Evolutionary conservation across 2,888 invertebrate species (phyloP).

Genomic region (Boloria selene): DNA sequence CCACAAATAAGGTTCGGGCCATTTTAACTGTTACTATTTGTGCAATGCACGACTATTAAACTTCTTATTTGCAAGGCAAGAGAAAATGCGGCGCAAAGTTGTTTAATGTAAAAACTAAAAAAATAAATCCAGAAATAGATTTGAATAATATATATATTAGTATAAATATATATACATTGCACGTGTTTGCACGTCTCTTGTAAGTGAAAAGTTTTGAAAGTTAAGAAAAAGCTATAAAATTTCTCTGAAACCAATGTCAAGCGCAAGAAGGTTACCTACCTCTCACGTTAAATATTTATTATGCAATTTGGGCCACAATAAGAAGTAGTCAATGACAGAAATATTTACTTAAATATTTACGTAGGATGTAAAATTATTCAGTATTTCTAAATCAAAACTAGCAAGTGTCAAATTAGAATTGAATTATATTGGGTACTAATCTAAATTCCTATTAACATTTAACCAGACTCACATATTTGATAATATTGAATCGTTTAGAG

Average conservation of each 20-base stretch:
- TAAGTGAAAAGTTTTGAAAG: conserved; percentile 48
- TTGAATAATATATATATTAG: too few species aligned
- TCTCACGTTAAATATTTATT: conserved; percentile 54
- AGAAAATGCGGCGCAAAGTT: conserved; percentile 9
- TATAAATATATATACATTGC: too few species aligned
- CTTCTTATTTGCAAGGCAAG: conserved; percentile 16
- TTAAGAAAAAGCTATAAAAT: conserved; percentile 62
- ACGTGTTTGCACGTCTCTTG: conserved; percentile 18
- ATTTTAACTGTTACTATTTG: conserved; percentile 44
- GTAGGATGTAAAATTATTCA: conserved; percentile 2
- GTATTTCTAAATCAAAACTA: not conserved
- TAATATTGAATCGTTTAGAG: too few species aligned
- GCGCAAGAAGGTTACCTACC: conserved; percentile 70
- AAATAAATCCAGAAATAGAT: not conserved
- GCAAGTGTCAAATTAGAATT: not conserved
- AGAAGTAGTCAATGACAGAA: not conserved
- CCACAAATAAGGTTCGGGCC: conserved; percentile 49
- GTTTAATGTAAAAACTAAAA: not conserved
- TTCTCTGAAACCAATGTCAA: conserved; percentile 71
- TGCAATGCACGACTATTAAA: conserved; percentile 41
- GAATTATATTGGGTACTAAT: too few species aligned
- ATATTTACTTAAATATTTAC: not conserved
- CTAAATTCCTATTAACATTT: too few species aligned
- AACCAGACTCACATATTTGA: too few species aligned
- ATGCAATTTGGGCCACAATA: conserved; percentile 45